phyloP scores from a whole-genome alignment of 1,140 invertebrate species.

The Drosophila jambulina region DNA sequence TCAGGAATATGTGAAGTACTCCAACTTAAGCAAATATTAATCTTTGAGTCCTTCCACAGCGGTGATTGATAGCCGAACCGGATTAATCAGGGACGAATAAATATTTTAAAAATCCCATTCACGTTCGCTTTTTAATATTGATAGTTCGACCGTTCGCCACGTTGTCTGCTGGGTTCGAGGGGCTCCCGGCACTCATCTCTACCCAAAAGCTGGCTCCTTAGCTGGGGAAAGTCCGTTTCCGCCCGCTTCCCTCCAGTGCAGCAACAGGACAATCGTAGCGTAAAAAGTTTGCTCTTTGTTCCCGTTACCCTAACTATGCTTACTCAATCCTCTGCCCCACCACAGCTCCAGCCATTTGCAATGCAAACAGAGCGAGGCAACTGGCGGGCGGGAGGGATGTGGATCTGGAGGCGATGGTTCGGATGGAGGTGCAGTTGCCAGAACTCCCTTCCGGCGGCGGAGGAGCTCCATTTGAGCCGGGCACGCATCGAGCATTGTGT shows the following conservation, averaged over 20 bases:
- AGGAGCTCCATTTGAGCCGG: slow-evolving; percentile 55
- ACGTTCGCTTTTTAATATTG: slow-evolving; percentile 38
- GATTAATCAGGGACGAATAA: slow-evolving; percentile 49
- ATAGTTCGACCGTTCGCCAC: slow-evolving; percentile 36
- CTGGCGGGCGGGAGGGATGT: background rate
- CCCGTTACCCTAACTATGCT: slow-evolving; percentile 40
- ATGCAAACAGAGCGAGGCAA: slow-evolving; percentile 67
- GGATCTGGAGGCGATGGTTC: slow-evolving; percentile 2
- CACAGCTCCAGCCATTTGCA: slow-evolving; percentile 43
- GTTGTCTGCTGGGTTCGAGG: slow-evolving; percentile 25
- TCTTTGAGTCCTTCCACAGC: background rate
- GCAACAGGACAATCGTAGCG: slow-evolving; percentile 78
- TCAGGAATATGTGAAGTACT: slow-evolving; percentile 6
- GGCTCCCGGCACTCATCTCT: slow-evolving; percentile 39
- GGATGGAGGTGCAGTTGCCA: slow-evolving; percentile 14
- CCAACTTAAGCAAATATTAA: slow-evolving; percentile 16
- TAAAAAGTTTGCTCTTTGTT: slow-evolving; percentile 75
- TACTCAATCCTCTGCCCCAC: slow-evolving; percentile 16
- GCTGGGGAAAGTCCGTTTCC: background rate
- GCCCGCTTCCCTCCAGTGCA: slow-evolving; percentile 26
- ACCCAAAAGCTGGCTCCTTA: slow-evolving; percentile 11
- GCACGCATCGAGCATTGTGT: slow-evolving; percentile 79
- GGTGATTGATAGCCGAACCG: slow-evolving; percentile 32
- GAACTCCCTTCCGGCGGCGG: slow-evolving; percentile 20
- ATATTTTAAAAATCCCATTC: slow-evolving; percentile 51